These are phyloP conservation scores for Spialia ferax DNA, from an alignment of 2,888 invertebrate genomes.

Conservation along the genomic window DNA sequence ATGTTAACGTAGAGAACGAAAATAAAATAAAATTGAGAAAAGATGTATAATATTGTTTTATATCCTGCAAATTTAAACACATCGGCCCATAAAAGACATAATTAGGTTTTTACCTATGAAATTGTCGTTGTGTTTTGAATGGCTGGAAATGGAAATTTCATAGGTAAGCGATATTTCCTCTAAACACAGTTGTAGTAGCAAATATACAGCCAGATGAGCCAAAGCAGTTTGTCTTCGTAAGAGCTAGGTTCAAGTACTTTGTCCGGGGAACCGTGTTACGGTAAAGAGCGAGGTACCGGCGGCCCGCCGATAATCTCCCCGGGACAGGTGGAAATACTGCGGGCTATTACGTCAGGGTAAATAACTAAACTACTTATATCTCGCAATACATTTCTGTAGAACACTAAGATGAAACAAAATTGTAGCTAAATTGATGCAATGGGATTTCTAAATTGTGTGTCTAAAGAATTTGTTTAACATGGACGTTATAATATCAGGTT, in stretches of 20 bases:
- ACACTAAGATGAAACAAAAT: neutral
- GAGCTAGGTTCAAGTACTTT: constrained; percentile 1
- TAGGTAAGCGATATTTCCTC: neutral
- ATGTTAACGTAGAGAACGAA: too few species aligned
- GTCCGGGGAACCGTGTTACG: constrained; percentile 11
- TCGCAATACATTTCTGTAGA: neutral
- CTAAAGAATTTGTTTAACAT: too few species aligned
- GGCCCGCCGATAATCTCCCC: constrained; percentile 41
- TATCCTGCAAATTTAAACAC: too few species aligned
- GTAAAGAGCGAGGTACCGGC: constrained; percentile 18
- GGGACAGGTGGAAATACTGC: constrained; percentile 45
- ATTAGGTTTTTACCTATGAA: too few species aligned
- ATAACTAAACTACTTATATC: neutral
- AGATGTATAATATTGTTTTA: too few species aligned
- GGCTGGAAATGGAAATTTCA: too few species aligned
- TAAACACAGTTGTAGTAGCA: neutral
- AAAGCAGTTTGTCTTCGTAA: neutral
- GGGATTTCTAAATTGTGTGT: too few species aligned
- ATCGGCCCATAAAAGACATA: too few species aligned
- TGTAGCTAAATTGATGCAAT: too few species aligned
- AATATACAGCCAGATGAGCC: neutral
- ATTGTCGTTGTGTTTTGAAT: too few species aligned
- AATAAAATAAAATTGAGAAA: too few species aligned
- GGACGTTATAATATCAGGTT: too few species aligned
- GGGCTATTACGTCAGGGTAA: constrained; percentile 32